Percentiles rank a stretch among this genome's conserved stretches.
phyloP scores from a whole-genome alignment of 1,140 invertebrate genomes.

The Zaprionus ghesquierei region DNA sequence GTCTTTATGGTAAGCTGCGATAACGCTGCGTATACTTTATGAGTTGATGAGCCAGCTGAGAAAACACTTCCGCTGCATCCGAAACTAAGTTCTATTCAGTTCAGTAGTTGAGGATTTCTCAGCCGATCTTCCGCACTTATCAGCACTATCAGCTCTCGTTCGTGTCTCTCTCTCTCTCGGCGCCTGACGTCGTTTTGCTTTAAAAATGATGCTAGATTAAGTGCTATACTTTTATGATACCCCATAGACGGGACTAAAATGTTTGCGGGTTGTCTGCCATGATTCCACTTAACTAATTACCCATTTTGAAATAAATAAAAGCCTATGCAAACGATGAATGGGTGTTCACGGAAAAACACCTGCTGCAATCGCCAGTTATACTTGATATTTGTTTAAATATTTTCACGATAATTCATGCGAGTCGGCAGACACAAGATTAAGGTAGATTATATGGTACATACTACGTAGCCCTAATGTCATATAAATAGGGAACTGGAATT shows the following conservation, averaged over 20 bases:
- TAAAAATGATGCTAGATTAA: constrained; percentile 29
- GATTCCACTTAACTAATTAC: constrained; percentile 58
- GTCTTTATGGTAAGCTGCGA: constrained; percentile 5
- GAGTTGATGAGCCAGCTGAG: constrained; percentile 13
- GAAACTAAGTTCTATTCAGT: neutral
- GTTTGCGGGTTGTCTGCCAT: constrained; percentile 58
- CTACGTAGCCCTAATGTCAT: constrained; percentile 7
- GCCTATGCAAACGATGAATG: constrained; percentile 13
- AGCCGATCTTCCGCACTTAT: constrained; percentile 21
- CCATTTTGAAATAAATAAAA: constrained; percentile 36
- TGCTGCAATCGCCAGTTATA: constrained; percentile 36
- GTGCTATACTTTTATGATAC: constrained; percentile 42
- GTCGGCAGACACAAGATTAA: constrained; percentile 16
- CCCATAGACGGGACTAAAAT: constrained; percentile 53
- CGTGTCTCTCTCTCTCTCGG: neutral
- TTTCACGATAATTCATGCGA: constrained; percentile 27
- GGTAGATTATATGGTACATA: neutral
- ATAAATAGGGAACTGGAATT: constrained; percentile 37
- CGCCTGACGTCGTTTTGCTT: neutral
- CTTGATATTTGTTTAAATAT: constrained; percentile 45
- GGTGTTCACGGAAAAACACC: constrained; percentile 56
- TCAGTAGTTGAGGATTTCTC: neutral
- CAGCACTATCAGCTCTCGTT: neutral
- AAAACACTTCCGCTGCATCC: constrained; percentile 33
- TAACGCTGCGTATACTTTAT: constrained; percentile 32